Base-by-base conservation (phyloP, 2,113 vertebrate species). In the Sarotherodon lohbergeri region DNA sequence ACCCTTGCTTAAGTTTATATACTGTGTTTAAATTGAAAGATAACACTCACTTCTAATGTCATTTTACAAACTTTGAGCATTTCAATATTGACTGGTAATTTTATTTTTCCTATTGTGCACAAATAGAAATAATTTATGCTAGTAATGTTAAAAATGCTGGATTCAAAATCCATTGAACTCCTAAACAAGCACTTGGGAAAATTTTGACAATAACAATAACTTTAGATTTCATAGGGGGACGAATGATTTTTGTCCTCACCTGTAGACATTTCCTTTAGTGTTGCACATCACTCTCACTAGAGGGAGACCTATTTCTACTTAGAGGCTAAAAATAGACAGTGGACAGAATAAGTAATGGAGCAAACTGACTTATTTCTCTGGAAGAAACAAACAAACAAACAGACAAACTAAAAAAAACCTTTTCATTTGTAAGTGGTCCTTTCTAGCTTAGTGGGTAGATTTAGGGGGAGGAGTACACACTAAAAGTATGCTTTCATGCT, bases 281-380 rank as follows among this genome's bases (percentile, higher is more conserved):
- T 85, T 89, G 34, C 83, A 84, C 32, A 46, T 27, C 41, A 80
- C 12, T 59, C 9, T 82, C 93, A 91, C 93, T 93, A 95, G 94
- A 93, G 90, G 92, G 92, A 87, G 94, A 82, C 83, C 5, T 82
- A 61, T 90, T 68, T 85, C 90, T 73, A 84, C 80, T 6, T 2
- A 50, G 6, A 81, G 5, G 59, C n/a, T 34, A 12, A 12, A 80
- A 73, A 55, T 36, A 39, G 19, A 79, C 29, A 76, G 41, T 12
- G 50, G 46, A 39, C 41, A n/a, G 73, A 80, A 34, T 55, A 57
- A 66, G 43, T 82, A 14, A 81, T 41, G 34, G 34, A 83, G 3
- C 9, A 9, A 63, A 61, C 34, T 50, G 50, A 80, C 54, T 85
- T 71, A 82, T 81, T 11, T 63, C n/a, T 32, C 36, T 10, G 32